These are phyloP conservation scores for Heterodera filipjevi DNA, from an alignment of 2,888 invertebrate genomes.

Conservation along the genomic window DNA sequence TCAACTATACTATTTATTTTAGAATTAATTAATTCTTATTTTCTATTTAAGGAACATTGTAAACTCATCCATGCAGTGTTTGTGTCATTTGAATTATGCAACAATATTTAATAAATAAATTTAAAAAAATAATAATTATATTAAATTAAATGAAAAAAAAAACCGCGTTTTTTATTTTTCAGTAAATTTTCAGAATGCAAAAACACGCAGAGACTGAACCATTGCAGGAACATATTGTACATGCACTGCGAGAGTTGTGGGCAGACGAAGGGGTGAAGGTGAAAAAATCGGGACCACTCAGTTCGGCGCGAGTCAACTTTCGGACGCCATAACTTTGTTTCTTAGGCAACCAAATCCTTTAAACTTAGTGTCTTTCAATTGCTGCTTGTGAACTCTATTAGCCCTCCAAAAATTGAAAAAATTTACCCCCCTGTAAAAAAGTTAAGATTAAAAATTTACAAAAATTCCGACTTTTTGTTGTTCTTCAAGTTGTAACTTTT, in stretches of 20 bases:
- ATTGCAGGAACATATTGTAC: constrained; percentile 39
- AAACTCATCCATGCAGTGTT: constrained; percentile 40
- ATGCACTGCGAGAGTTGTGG: constrained; percentile 48
- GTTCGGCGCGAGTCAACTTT: too few relatives aligned
- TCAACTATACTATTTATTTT: neutral
- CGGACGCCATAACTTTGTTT: too few relatives aligned
- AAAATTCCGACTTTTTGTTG: too few relatives aligned
- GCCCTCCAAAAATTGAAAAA: too few relatives aligned
- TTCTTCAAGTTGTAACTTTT: too few relatives aligned
- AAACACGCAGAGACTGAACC: constrained; percentile 45
- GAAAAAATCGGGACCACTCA: too few relatives aligned
- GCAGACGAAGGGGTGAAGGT: constrained; percentile 83
- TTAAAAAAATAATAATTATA: neutral
- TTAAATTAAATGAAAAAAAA: too few relatives aligned
- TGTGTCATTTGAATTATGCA: neutral
- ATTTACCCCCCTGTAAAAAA: too few relatives aligned
- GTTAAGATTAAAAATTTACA: too few relatives aligned
- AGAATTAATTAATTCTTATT: neutral
- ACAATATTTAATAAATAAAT: neutral
- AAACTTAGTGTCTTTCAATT: too few relatives aligned
- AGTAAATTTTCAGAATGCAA: constrained; percentile 30
- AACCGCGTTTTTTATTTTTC: neutral
- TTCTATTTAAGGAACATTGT: constrained; percentile 41
- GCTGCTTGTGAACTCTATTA: too few relatives aligned
- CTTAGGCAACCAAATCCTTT: too few relatives aligned